These are phyloP conservation scores for Mythimna lalbum DNA, from an alignment of 2,888 invertebrate genomes.

Conservation along the genomic window DNA sequence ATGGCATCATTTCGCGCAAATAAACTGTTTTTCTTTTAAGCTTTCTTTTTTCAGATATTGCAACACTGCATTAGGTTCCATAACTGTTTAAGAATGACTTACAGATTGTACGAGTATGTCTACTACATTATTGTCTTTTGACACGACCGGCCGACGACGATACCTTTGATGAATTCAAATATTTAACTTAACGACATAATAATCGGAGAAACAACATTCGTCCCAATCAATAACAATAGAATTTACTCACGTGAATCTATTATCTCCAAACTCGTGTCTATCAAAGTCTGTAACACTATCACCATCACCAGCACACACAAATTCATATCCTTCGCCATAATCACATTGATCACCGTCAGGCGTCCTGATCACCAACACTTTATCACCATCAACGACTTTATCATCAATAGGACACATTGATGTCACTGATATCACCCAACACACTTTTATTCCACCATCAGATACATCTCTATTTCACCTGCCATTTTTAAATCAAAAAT, in stretches of 20 bases:
- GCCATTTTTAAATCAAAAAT: conserved; percentile 60
- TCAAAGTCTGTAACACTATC: conserved; percentile 74
- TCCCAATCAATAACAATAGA: background rate
- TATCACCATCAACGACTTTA: conserved; percentile 66
- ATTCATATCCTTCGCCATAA: conserved; percentile 78
- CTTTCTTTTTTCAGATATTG: no score
- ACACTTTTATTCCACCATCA: conserved; percentile 42
- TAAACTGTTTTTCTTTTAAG: no score
- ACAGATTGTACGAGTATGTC: no score
- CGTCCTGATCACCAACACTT: conserved; percentile 72
- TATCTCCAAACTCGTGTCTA: conserved; percentile 81
- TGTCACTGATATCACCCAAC: conserved; percentile 54
- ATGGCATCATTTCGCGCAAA: no score
- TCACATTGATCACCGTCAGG: conserved; percentile 63
- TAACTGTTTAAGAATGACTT: no score
- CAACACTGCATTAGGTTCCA: no score
- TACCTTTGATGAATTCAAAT: no score
- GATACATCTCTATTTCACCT: conserved; percentile 56
- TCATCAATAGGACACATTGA: conserved; percentile 78
- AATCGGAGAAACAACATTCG: background rate
- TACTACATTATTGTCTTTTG: no score
- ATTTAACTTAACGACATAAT: no score
- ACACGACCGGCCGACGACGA: no score
- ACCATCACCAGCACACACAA: conserved; percentile 75
- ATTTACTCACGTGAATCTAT: conserved; percentile 83